Percentiles rank a stretch among this genome's conserved stretches.
These are phyloP conservation scores for Tetranychus urticae DNA, from an alignment of 1,140 invertebrate species.

Conservation along the genomic window DNA sequence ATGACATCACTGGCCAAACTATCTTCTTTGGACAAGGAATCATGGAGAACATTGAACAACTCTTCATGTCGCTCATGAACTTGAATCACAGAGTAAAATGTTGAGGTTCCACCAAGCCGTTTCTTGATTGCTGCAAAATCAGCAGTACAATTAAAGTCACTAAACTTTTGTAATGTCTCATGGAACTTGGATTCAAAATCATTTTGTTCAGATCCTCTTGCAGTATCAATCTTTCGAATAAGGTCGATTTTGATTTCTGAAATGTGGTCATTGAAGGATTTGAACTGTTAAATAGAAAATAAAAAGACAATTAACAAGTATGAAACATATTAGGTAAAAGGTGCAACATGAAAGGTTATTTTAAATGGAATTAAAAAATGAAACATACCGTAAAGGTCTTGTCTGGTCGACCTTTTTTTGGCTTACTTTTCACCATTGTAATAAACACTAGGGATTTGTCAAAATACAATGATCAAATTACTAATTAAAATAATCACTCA, in stretches of 20 bases:
- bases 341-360: not conserved
- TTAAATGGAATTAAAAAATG: not conserved
- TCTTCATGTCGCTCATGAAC: constrained; percentile 45
- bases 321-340: not conserved
- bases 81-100: constrained; percentile 46
- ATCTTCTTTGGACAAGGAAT: constrained; percentile 41
- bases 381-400: not conserved
- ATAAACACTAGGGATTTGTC: no score
- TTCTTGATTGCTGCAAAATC: constrained; percentile 42
- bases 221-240: constrained; percentile 35
- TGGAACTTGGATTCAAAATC: constrained; percentile 47
- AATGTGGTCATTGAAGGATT: constrained; percentile 57
- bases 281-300: constrained; percentile 34
- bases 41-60: constrained; percentile 40
- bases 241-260: constrained; percentile 54
- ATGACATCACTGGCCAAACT: constrained; percentile 46
- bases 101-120: constrained; percentile 30
- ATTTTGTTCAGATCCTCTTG: constrained; percentile 32
- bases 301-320: not conserved
- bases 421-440: no score
- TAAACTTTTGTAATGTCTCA: constrained; percentile 62
- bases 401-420: not conserved
- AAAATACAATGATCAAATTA: no score
- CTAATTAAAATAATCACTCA: no score
- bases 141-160: constrained; percentile 52